A percentile compares a stretch with the other conserved stretches of the same genome.
phyloP scores from a whole-genome alignment of 2,888 invertebrate genomes.

The Holacanthella duospinosa region DNA sequence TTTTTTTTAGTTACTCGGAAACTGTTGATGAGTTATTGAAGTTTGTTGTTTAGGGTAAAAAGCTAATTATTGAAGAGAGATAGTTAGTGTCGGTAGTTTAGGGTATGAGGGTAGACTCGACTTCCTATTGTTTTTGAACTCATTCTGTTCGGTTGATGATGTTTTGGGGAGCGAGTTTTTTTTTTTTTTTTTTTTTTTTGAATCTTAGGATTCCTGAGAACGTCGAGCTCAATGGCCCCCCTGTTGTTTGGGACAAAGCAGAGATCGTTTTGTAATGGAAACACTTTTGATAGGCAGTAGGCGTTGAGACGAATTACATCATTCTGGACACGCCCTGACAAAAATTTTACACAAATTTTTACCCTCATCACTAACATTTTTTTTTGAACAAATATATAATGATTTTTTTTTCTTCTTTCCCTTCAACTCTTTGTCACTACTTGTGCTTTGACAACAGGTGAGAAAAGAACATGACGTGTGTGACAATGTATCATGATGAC shows the following conservation, averaged over 20 bases:
- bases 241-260: not conserved
- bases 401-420: not conserved
- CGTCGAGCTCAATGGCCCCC: not conserved
- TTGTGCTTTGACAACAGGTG: not conserved
- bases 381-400: not conserved
- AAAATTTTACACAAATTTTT: not conserved
- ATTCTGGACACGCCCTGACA: not conserved
- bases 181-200: not conserved
- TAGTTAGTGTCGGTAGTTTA: too few relatives aligned
- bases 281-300: not conserved
- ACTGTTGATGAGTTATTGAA: too few relatives aligned
- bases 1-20: too few relatives aligned
- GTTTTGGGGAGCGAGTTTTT: not conserved
- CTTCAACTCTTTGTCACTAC: not conserved
- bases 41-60: too few relatives aligned
- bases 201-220: not conserved
- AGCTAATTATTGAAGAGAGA: too few relatives aligned
- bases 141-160: too few relatives aligned
- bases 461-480: too few relatives aligned
- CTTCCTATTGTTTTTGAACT: too few relatives aligned
- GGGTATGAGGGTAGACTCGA: too few relatives aligned
- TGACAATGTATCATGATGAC: too few relatives aligned
- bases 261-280: conserved; percentile 1
- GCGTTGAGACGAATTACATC: not conserved
- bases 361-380: not conserved